A percentile compares a stretch with the other conserved stretches of the same genome.
These are phyloP conservation scores for Serilophus lunatus DNA, from an alignment of 2,113 vertebrate species.

Conservation along the genomic window DNA sequence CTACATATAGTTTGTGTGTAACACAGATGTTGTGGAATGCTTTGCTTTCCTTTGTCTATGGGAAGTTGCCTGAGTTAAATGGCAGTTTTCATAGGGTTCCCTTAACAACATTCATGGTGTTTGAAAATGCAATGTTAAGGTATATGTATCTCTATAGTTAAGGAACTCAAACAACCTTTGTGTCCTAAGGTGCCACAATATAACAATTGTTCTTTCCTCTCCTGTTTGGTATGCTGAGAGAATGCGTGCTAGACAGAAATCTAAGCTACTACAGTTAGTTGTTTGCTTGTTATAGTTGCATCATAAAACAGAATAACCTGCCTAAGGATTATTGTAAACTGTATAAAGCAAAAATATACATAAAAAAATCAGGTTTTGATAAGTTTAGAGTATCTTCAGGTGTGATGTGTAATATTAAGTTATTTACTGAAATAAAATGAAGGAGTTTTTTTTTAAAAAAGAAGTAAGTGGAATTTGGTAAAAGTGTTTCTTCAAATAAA, in stretches of 20 bases:
- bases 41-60: background rate
- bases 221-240: background rate
- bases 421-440: background rate
- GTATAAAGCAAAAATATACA: background rate
- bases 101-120: background rate
- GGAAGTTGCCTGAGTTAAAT: background rate
- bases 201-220: background rate
- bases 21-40: background rate
- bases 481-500: background rate
- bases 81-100: background rate
- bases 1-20: background rate
- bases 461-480: background rate
- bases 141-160: background rate
- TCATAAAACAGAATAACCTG: background rate
- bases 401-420: background rate
- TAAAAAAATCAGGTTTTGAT: background rate
- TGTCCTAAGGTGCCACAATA: background rate
- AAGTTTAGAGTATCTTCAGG: background rate
- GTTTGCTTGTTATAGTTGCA: background rate
- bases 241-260: background rate
- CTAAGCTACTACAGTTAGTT: background rate
- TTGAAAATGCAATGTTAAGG: background rate
- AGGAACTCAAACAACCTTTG: background rate
- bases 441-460: accelerated
- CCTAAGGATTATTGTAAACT: background rate